Conservation (phyloP, 2,113 vertebrate genomes). For the Antigone vipio region DNA sequence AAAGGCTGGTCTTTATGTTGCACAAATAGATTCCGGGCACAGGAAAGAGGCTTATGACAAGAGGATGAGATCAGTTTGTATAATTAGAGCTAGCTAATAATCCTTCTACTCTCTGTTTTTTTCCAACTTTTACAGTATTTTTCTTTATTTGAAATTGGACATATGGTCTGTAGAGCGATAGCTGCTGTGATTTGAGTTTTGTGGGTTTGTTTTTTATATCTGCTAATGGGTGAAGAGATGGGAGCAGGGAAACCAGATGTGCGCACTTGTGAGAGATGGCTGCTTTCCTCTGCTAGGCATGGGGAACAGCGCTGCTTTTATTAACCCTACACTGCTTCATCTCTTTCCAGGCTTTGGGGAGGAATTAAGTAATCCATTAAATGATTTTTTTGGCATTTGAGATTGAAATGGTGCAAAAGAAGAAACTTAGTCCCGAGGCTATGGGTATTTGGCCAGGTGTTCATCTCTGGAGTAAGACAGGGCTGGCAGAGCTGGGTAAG, state of each 20-base stretch:
- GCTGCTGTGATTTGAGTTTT: not conserved
- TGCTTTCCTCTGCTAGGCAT: not conserved
- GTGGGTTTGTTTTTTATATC: not conserved
- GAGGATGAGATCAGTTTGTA: conserved; percentile 83
- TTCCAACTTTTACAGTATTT: conserved; percentile 59
- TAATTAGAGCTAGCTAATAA: conserved; percentile 84
- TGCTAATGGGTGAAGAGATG: not conserved
- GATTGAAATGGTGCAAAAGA: not conserved
- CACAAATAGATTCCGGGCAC: conserved; percentile 69
- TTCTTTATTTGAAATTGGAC: conserved; percentile 45
- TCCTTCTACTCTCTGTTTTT: conserved; percentile 72
- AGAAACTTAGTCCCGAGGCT: not conserved
- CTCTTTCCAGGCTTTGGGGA: not conserved
- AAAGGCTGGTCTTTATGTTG: conserved; percentile 37
- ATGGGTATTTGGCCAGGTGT: not conserved
- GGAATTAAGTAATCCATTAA: not conserved
- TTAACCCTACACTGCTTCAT: not conserved
- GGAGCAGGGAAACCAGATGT: not conserved
- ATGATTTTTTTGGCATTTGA: not conserved
- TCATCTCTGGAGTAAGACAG: not conserved
- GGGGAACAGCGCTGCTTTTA: not conserved
- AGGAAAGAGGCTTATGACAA: conserved; percentile 79
- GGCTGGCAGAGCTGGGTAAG: not conserved
- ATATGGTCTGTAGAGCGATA: not conserved
- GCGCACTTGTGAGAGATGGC: not conserved